These are phyloP conservation scores for Spodoptera picta DNA, from an alignment of 2,888 invertebrate genomes.

Conservation along the genomic window DNA sequence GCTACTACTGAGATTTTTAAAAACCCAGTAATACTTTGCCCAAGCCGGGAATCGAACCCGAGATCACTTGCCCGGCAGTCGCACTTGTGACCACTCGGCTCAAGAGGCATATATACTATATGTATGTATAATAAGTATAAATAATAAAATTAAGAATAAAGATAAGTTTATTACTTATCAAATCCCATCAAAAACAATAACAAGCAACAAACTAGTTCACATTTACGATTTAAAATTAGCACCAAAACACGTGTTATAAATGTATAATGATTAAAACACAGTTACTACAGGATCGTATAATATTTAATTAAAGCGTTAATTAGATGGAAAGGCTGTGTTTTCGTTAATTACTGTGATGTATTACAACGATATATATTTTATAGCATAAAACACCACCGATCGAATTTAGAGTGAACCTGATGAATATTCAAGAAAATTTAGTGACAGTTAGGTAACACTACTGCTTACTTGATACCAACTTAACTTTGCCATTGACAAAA, in stretches of 20 bases:
- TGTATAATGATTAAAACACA: conserved; percentile 16
- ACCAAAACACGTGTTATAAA: conserved; percentile 33
- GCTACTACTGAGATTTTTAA: no score
- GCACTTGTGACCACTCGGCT: no score
- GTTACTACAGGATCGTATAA: conserved; percentile 27
- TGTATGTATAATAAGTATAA: no score
- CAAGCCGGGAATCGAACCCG: no score
- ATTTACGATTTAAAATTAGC: conserved; percentile 28
- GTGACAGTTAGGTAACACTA: conserved; percentile 59
- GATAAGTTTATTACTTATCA: no score
- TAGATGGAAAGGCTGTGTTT: conserved; percentile 41
- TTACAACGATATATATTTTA: conserved; percentile 43
- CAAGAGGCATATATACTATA: no score
- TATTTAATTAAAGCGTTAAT: conserved; percentile 45
- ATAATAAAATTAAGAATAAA: no score
- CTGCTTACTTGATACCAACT: conserved; percentile 40
- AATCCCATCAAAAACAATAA: no score
- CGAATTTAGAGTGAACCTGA: conserved; percentile 45
- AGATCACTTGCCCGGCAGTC: no score
- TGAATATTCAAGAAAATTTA: conserved; percentile 56
- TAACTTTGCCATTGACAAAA: conserved; percentile 23
- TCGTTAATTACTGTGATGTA: conserved; percentile 53
- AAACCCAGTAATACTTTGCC: no score
- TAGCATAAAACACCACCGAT: conserved; percentile 48
- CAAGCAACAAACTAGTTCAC: neutral